Evolutionary conservation across 2,113 vertebrate genomes (phyloP).

Genomic region (Strigops habroptila): DNA sequence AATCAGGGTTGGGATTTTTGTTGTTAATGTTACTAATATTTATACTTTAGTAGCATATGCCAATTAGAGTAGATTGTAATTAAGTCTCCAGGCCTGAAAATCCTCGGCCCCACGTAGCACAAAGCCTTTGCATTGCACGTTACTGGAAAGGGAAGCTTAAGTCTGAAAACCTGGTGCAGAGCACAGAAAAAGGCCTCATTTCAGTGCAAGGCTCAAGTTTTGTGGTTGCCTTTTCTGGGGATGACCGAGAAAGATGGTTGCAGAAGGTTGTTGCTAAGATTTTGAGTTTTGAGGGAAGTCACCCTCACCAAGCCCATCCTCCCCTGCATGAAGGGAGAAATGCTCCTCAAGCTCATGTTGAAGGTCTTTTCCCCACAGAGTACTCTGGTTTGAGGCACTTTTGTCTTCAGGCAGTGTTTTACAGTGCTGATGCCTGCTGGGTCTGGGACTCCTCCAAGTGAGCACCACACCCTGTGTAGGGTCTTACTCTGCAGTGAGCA

Average conservation of each 20-base stretch:
- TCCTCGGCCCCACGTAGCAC: background rate
- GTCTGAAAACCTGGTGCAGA: background rate
- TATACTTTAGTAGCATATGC: background rate
- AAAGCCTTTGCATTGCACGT: accelerated
- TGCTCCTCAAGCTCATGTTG: background rate
- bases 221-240: background rate
- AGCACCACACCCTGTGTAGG: background rate
- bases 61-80: constrained; percentile 9
- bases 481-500: background rate
- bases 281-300: background rate
- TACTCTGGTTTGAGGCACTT: background rate
- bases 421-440: background rate
- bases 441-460: background rate
- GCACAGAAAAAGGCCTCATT: background rate
- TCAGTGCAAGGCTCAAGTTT: background rate
- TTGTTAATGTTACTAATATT: constrained; percentile 24
- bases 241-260: background rate
- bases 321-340: background rate
- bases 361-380: background rate
- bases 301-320: background rate
- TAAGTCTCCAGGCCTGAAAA: constrained; percentile 8
- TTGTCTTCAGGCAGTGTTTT: background rate
- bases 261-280: background rate
- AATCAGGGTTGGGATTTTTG: background rate
- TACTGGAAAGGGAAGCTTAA: background rate